Evolutionary conservation across 2,888 invertebrate genomes (phyloP), one percentile per base, ranked within the genome.

Genomic region (Craniophora ligustri): DNA sequence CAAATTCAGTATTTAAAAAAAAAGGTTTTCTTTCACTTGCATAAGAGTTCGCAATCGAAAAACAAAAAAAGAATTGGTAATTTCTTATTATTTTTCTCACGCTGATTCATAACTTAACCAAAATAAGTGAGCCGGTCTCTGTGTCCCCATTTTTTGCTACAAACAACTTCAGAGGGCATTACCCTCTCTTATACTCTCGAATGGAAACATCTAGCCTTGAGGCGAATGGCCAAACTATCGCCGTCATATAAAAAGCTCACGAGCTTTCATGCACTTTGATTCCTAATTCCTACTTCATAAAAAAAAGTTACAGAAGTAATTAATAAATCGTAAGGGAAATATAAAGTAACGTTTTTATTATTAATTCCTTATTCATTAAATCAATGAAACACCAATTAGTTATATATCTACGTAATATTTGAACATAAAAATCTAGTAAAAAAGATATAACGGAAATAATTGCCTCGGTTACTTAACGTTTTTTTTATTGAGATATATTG

Each of bases 141-240:
- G 85, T 87, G 92, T 88, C 91, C 92, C 82, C 91, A 92, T 92
- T 93, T 93, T 93, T 93, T 92, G 88, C 92, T 86, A 86, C 91
- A 91, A 92, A 91, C 92, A 92, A 91, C 92, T 91, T 89, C 74
- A 72, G 89, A 90, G 92, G 91, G 89, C 92, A 90, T 87, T 90
- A 88, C 87, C 91, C 92, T 87, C 85, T 84, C 86, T 79, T 79
- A 79, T 78, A 87, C 87, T 79, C 81, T 82, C 83, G 77, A 75
- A 84, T 80, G 81, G 84, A 87, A 88, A 84, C 87, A 88, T 81
- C 87, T 91, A 89, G 85, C 86, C 80, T 71, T 68, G 79, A 82
- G 85, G 81, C 83, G 82, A 80, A 80, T 76, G 85, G 75, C 81
- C 84, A 84, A 87, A 82, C 82, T 82, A 85, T 81, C 76, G 60